Conservation (phyloP, 2,888 invertebrate genomes). For the Xylophagus ater region DNA sequence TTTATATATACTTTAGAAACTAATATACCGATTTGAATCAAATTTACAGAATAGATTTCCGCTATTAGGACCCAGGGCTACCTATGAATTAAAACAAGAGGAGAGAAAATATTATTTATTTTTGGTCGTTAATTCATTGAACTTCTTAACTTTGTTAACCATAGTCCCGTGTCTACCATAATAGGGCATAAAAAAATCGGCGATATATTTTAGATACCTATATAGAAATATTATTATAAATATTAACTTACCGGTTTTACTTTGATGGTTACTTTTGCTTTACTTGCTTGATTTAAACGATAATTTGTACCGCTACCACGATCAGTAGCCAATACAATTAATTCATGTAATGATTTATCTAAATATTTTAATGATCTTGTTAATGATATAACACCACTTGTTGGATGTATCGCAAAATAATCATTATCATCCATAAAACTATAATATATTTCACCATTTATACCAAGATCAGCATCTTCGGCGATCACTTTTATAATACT, state of each 20-base stretch:
- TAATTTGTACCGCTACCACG: slow-evolving; percentile 51
- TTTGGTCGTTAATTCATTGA: too few relatives aligned
- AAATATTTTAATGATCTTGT: slow-evolving; percentile 65
- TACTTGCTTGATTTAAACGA: slow-evolving; percentile 48
- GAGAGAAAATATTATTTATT: too few relatives aligned
- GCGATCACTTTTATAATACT: slow-evolving; percentile 72
- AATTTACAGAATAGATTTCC: too few relatives aligned
- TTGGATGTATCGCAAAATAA: slow-evolving; percentile 86
- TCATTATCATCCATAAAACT: slow-evolving; percentile 72
- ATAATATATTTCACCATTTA: slow-evolving; percentile 96
- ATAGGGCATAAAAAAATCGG: too few relatives aligned
- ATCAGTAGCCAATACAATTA: slow-evolving; percentile 77
- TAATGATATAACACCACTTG: slow-evolving; percentile 75
- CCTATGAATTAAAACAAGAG: too few relatives aligned
- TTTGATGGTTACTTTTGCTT: slow-evolving; percentile 62
- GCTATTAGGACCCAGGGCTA: too few relatives aligned
- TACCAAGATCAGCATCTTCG: slow-evolving; percentile 90
- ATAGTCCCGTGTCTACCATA: too few relatives aligned
- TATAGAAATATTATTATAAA: not conserved
- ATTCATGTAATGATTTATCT: slow-evolving; percentile 57
- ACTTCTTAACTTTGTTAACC: too few relatives aligned
- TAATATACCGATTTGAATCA: too few relatives aligned
- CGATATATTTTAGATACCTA: too few relatives aligned
- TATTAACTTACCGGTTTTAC: slow-evolving; percentile 48
- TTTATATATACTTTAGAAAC: too few relatives aligned